Percentiles rank a stretch among this genome's conserved stretches.
phyloP scores from a whole-genome alignment of 2,888 invertebrate genomes.

The Sarcophaga caerulescens region DNA sequence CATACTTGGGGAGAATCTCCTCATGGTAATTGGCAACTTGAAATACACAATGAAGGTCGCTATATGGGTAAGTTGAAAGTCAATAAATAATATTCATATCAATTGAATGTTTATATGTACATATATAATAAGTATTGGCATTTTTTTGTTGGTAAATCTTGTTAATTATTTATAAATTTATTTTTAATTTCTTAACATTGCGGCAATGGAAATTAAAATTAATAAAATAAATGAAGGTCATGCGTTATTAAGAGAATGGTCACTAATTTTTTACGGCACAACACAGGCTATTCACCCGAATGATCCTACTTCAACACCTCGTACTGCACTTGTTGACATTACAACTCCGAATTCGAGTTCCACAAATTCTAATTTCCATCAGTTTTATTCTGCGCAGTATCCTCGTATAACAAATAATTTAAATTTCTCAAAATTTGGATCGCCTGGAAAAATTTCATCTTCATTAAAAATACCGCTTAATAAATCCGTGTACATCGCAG shows the following conservation, averaged over 20 bases:
- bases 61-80: conserved; percentile 86
- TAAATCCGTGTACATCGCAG: conserved; percentile 74
- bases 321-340: conserved; percentile 73
- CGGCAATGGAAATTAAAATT: conserved; percentile 48
- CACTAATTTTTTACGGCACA: conserved; percentile 95
- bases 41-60: conserved; percentile 96
- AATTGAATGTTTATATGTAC: neutral
- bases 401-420: conserved; percentile 78
- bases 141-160: conserved; percentile 33
- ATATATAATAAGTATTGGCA: neutral
- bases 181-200: conserved; percentile 62
- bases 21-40: conserved; percentile 95
- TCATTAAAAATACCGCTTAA: conserved; percentile 73
- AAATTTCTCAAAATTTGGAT: conserved; percentile 69
- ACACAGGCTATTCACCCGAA: conserved; percentile 84
- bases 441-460: conserved; percentile 66
- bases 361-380: conserved; percentile 78
- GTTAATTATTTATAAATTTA: conserved; percentile 4
- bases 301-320: conserved; percentile 83
- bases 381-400: conserved; percentile 79
- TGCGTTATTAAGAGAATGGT: conserved; percentile 95
- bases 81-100: neutral
- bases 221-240: conserved; percentile 84
- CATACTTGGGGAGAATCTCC: conserved; percentile 99
- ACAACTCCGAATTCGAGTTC: conserved; percentile 77